These are phyloP conservation scores for Hermaeophaga mercurialis DNA, from an alignment of 2,888 invertebrate genomes.

Conservation along the genomic window DNA sequence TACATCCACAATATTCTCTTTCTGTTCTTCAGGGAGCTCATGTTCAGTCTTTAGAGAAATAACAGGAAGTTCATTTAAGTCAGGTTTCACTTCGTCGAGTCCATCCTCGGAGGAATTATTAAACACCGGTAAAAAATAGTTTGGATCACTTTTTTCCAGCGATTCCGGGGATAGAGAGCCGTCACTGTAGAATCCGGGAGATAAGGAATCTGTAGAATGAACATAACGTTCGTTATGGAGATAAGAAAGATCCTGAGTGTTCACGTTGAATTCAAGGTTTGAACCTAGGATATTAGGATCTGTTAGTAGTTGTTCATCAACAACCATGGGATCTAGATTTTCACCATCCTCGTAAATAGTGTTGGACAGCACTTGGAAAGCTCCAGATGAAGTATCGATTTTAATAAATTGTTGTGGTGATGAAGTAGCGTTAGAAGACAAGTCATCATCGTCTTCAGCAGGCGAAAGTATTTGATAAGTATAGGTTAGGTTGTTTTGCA, in stretches of 20 bases:
- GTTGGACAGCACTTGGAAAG: conserved; percentile 67
- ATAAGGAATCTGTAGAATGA: conserved; percentile 50
- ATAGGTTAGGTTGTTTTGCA: conserved; percentile 34
- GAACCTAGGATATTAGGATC: conserved; percentile 60
- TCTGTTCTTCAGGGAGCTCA: conserved; percentile 52
- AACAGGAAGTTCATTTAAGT: conserved; percentile 45
- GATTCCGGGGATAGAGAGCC: conserved; percentile 54
- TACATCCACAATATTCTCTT: conserved; percentile 61
- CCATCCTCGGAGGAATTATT: conserved; percentile 38
- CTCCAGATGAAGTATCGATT: conserved; percentile 64
- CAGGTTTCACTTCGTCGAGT: conserved; percentile 35
- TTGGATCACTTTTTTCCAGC: conserved; percentile 45
- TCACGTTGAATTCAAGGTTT: conserved; percentile 61
- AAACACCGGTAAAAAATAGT: conserved; percentile 48
- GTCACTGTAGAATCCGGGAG: conserved; percentile 55
- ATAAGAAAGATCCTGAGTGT: conserved; percentile 60
- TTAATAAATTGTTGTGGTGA: conserved; percentile 63
- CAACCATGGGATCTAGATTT: conserved; percentile 54
- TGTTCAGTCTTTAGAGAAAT: conserved; percentile 54
- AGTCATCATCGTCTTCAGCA: conserved; percentile 61
- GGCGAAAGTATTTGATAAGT: conserved; percentile 54
- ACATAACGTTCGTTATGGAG: conserved; percentile 57
- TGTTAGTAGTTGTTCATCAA: conserved; percentile 58
- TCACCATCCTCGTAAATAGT: conserved; percentile 69
- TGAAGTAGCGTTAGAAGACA: conserved; percentile 57